These are phyloP conservation scores for Ectobius pallidus DNA, from an alignment of 2,888 invertebrate species.

Conservation along the genomic window DNA sequence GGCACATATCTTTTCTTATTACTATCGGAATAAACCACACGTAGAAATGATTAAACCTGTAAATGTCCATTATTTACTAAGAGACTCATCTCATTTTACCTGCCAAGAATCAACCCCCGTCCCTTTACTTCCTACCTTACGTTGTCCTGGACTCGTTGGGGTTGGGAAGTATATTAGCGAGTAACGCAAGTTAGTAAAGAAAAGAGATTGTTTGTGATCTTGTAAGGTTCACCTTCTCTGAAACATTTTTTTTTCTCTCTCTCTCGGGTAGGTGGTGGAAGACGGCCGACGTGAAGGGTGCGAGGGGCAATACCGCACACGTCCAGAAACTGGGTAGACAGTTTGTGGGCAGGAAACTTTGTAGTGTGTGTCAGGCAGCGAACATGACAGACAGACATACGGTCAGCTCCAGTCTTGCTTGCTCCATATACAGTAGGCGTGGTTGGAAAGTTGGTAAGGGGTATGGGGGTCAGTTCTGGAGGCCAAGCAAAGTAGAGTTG, in stretches of 20 bases:
- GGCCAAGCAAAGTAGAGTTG: background rate
- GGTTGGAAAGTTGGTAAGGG: conserved; percentile 2
- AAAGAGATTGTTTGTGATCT: background rate
- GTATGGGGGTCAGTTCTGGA: conserved; percentile 9
- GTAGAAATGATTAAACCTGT: no score
- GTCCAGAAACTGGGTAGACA: conserved; percentile 15
- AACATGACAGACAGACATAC: conserved; percentile 12
- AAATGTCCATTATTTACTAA: no score
- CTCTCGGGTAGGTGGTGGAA: background rate
- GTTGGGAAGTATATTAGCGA: no score
- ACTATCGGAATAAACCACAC: no score
- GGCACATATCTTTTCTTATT: no score
- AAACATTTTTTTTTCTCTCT: no score
- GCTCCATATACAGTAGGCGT: conserved; percentile 17
- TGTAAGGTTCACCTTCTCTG: background rate
- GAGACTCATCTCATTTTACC: no score
- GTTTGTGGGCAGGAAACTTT: conserved; percentile 15
- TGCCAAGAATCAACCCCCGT: no score
- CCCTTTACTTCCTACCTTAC: no score
- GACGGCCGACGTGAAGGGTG: background rate
- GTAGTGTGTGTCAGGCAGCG: background rate
- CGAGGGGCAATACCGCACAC: background rate
- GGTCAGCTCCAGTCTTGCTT: background rate
- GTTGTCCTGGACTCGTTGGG: no score
- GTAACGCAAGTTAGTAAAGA: no score